Evolutionary conservation across 2,888 invertebrate species (phyloP), one percentile per base, ranked within the genome.

Genomic region (Cephus pygmeus): DNA sequence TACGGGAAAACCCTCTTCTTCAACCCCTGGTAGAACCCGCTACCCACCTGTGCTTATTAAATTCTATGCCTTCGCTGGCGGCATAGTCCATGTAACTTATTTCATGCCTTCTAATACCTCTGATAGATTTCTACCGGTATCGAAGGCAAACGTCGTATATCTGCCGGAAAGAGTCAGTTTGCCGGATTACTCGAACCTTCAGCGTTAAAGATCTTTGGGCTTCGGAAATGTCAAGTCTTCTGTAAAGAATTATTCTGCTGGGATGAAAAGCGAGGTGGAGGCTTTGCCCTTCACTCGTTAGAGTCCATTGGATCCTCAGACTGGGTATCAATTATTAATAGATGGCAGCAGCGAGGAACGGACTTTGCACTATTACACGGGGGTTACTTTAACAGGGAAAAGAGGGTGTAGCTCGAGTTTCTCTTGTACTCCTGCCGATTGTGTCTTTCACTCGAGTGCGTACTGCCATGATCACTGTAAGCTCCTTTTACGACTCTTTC

Each of bases 31-130:
- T 80, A 79, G 36, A 79, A 30, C 40, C 76, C 68, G 75, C 74
- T 76, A 74, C 81, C 75, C 34, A 77, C 83, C 86, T 84, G 85
- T 86, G 88, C 87, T 89, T 89, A 89, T 89, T 89, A 89, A 89
- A 89, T 89, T 89, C 88, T 88, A 80, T 79, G 79, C 79, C 77
- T 75, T 56, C 4, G 40, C 40, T 56, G 40, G 23, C 23, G 40
- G 23, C 40, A 56, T 56, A 56, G 40, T 15, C 40, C 40, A 23
- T 56, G 40, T 56, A 23, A 56, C 40, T 23, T 56, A 56, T 56
- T 56, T 23, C 40, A 23, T 56, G 23, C 9, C 40, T 56, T 40
- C 40, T 56, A 56, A 56, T 15, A 56, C 40, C 40, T 23, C 40
- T 23, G 40, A 56, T 56, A 56, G 40, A 56, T 56, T 56, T 56